A percentile compares a stretch with the other conserved stretches of the same genome.
phyloP scores from a whole-genome alignment of 2,113 vertebrate genomes.

The Pelodiscus sinensis region DNA sequence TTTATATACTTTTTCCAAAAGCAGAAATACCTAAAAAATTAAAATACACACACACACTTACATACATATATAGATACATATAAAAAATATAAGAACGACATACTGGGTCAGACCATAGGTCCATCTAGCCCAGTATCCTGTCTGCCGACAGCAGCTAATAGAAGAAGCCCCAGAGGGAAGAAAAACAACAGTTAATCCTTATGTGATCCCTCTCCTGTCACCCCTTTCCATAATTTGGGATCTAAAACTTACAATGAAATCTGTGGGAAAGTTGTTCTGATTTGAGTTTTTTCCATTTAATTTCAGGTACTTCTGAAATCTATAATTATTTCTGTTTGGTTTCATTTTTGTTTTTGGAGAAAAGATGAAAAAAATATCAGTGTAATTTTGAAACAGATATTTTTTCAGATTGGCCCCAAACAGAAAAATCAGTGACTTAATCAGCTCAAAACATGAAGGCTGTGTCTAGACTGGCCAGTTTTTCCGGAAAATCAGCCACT shows the following conservation, averaged over 20 bases:
- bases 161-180: too few species aligned
- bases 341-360: not conserved
- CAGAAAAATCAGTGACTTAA: not conserved
- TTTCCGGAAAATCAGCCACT: too few species aligned
- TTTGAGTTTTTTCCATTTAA: not conserved
- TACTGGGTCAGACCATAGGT: too few species aligned
- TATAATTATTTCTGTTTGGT: not conserved
- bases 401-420: not conserved
- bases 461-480: too few species aligned
- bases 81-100: too few species aligned
- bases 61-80: too few species aligned
- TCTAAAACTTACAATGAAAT: not conserved
- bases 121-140: too few species aligned
- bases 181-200: too few species aligned
- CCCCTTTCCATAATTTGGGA: not conserved
- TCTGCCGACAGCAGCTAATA: too few species aligned
- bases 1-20: too few species aligned
- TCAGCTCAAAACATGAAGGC: not conserved
- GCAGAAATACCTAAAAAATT: not conserved
- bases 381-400: not conserved
- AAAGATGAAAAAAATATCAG: not conserved
- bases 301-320: not conserved
- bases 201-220: too few species aligned
- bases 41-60: not conserved
- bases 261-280: not conserved